These are phyloP conservation scores for Anolis apletophallus DNA, from an alignment of 2,797 vertebrate species.

Conservation along the genomic window DNA sequence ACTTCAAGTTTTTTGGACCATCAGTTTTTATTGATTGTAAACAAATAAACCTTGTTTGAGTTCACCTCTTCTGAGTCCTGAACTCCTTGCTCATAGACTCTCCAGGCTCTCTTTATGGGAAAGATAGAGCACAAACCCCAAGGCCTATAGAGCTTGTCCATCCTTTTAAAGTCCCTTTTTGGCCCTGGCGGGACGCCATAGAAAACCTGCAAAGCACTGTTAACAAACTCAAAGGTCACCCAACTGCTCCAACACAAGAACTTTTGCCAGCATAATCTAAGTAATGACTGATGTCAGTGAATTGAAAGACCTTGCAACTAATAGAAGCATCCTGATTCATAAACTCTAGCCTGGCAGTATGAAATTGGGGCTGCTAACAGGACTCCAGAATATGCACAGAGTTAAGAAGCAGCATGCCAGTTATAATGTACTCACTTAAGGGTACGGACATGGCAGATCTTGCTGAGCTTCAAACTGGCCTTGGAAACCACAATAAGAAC, in stretches of 20 bases:
- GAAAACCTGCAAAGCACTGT: no score
- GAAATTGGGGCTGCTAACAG: background rate
- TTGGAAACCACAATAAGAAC: background rate
- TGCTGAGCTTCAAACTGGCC: background rate
- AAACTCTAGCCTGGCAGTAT: background rate
- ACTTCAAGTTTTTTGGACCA: no score
- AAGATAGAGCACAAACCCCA: no score
- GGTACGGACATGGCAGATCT: background rate
- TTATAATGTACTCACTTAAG: background rate
- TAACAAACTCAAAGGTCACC: background rate
- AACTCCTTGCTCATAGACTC: no score
- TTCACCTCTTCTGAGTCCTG: no score
- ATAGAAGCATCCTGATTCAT: background rate
- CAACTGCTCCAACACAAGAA: background rate
- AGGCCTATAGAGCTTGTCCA: no score
- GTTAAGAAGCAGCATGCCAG: background rate
- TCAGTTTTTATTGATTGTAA: no score
- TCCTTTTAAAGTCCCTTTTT: no score
- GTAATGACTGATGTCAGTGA: background rate
- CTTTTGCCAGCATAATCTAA: background rate
- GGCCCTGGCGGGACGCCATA: no score
- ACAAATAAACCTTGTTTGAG: no score
- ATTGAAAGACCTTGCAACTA: background rate
- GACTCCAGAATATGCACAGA: background rate
- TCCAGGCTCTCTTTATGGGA: no score